phyloP scores from a whole-genome alignment of 2,888 invertebrate genomes.

The Neoaliturus tenellus region DNA sequence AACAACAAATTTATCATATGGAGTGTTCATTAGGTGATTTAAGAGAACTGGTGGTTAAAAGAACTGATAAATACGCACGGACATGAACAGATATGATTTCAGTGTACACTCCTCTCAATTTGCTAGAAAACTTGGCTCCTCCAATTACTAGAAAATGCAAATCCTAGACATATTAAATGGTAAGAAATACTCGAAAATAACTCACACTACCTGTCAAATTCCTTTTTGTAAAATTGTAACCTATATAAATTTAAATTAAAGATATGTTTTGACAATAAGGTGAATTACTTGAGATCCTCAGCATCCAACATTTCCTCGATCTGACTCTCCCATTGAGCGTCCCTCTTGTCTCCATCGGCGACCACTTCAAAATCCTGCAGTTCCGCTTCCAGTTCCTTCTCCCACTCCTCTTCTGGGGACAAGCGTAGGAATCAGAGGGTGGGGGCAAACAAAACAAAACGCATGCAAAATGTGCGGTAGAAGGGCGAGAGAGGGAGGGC shows the following conservation, averaged over 20 bases:
- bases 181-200: too few species aligned
- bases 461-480: conserved; percentile 24
- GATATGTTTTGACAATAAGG: not conserved
- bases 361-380: conserved; percentile 97
- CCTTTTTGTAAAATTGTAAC: not conserved
- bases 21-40: not conserved
- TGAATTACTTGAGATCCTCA: conserved; percentile 57
- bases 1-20: not conserved
- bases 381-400: conserved; percentile 96
- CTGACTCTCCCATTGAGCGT: conserved; percentile 55
- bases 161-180: too few species aligned
- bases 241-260: not conserved
- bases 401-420: conserved; percentile 91
- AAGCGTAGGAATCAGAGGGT: conserved; percentile 58
- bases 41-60: not conserved
- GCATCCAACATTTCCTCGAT: conserved; percentile 58
- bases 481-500: not conserved
- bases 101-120: not conserved
- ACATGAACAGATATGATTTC: not conserved
- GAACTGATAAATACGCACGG: not conserved
- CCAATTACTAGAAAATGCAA: not conserved
- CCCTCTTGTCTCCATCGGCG: conserved; percentile 69
- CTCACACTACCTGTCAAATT: too few species aligned
- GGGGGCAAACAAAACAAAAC: conserved; percentile 66
- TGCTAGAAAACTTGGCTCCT: too few species aligned